Evolutionary conservation across 2,888 invertebrate genomes (phyloP), one percentile per base, ranked within the genome.

Genomic region (Cephus pygmeus): DNA sequence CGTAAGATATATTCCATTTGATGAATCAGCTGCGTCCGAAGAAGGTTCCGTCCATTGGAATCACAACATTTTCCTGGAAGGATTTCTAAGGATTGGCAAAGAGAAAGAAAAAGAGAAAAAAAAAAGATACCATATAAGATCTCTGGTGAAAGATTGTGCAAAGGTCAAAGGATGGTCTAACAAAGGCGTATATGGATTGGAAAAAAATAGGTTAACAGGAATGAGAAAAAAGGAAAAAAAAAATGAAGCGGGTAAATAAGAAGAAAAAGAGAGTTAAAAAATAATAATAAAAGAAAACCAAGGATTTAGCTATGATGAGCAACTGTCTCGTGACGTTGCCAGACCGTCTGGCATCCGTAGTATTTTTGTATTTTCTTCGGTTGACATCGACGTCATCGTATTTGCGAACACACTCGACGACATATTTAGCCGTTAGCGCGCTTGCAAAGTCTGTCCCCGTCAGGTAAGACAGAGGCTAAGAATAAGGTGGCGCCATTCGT

Each of bases 291-390:
- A 56, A 56, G 40, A 23, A 15, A 23, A 2, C 6, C 40, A 23
- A 56, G 6, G 23, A 56, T 15, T 56, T 56, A 56, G 23, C 15
- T 56, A 56, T 9, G 40, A 56, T 33, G 71, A 33, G 71, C 15
- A 71, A 71, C 31, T 12, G 71, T 71, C 33, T 9, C 31, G 71
- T 71, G 71, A 71, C 71, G 71, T 30, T 71, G 71, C 71, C 71
- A 71, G 71, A 71, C 71, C 1, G 31, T 71, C 34, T 40, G 76
- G 76, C 73, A 36, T 76, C 73, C 76, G 76, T 73, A 40, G 76
- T 40, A 76, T 76, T 76, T 56, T 73, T 31, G 73, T 76, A 73
- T 76, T 76, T 76, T 69, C 76, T 73, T 73, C 69, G 40, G 69
- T 30, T 34, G 69, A 71, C 71, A 31, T 71, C 71, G 71, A 71